Percentiles rank a stretch among this genome's conserved stretches.
Conservation (phyloP, 2,888 invertebrate genomes). For the Philopedon plagiatum region DNA sequence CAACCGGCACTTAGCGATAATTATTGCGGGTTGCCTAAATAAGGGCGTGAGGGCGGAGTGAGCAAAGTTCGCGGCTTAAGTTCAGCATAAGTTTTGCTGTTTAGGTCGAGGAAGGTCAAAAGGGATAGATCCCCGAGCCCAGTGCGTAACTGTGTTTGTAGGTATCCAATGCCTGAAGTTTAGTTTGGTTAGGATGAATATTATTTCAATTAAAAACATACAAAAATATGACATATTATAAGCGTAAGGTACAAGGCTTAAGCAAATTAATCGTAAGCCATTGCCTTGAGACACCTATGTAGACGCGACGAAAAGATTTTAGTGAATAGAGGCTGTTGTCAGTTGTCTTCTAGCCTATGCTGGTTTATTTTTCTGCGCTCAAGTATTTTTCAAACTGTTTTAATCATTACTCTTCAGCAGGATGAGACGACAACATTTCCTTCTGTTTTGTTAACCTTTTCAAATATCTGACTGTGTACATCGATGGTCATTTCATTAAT, state of each 20-base stretch:
- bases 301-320: too few species aligned
- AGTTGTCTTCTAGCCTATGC: too few species aligned
- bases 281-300: too few species aligned
- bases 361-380: too few species aligned
- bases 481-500: too few species aligned
- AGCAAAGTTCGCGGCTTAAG: conserved; percentile 39
- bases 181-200: conserved; percentile 12
- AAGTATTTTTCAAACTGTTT: too few species aligned
- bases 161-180: conserved; percentile 33
- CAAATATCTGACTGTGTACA: too few species aligned
- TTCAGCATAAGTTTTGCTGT: conserved; percentile 32
- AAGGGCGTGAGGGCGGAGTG: conserved; percentile 2
- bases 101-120: conserved; percentile 28
- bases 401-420: too few species aligned
- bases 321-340: too few species aligned
- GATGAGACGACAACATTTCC: too few species aligned
- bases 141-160: conserved; percentile 32
- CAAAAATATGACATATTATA: neutral
- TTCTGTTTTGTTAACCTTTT: too few species aligned
- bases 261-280: too few species aligned
- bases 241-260: neutral
- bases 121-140: conserved; percentile 29
- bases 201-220: conserved; percentile 18
- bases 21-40: conserved; percentile 37
- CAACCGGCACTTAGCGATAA: conserved; percentile 41